A percentile compares a stretch with the other conserved stretches of the same genome.
Conservation (phyloP, 2,888 invertebrate genomes). For the Drosophila greeni region DNA sequence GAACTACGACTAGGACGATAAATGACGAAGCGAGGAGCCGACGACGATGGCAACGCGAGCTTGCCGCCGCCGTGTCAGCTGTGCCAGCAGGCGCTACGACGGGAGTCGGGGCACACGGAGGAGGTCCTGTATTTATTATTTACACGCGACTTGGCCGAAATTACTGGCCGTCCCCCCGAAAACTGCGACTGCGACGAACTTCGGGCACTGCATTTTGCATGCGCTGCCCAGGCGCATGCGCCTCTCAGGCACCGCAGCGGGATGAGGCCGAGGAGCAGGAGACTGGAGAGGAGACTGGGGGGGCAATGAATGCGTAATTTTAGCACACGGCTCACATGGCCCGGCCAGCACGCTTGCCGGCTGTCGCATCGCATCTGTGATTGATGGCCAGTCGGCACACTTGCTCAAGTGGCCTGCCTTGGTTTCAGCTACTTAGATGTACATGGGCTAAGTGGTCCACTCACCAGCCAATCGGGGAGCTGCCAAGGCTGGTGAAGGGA, state of each 20-base stretch:
- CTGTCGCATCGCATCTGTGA: constrained; percentile 23
- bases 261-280: background rate
- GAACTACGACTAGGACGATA: constrained; percentile 26
- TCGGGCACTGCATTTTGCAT: constrained; percentile 29
- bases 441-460: constrained; percentile 54
- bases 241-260: constrained; percentile 9
- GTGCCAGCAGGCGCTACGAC: constrained; percentile 13
- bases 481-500: constrained; percentile 80
- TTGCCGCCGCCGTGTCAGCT: constrained; percentile 35
- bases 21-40: constrained; percentile 20
- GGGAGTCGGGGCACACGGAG: background rate
- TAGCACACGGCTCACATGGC: constrained; percentile 10
- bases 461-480: constrained; percentile 78
- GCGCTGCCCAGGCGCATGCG: constrained; percentile 39
- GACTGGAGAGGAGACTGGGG: constrained; percentile 1
- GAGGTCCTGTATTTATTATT: constrained; percentile 40
- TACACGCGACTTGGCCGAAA: constrained; percentile 39
- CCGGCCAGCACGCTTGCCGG: constrained; percentile 19
- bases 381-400: constrained; percentile 27
- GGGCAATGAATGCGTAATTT: constrained; percentile 40
- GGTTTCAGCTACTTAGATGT: constrained; percentile 11
- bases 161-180: constrained; percentile 25
- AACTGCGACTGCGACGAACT: constrained; percentile 34
- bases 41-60: constrained; percentile 23
- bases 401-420: constrained; percentile 19